Conservation (phyloP, 2,888 invertebrate genomes). For the Abrostola tripartita region DNA sequence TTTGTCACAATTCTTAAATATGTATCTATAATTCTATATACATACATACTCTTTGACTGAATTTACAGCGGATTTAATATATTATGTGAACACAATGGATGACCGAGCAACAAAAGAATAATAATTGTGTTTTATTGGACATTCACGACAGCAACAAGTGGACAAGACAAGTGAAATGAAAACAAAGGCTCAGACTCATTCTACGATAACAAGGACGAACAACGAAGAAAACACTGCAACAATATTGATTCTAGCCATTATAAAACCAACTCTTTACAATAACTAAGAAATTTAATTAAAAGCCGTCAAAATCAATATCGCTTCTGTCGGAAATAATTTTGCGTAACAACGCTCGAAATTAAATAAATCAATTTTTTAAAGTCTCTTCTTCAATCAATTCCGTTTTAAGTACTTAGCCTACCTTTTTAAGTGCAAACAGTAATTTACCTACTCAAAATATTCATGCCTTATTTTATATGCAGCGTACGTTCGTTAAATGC, state of each 20-base stretch:
- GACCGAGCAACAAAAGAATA: slow-evolving; percentile 5
- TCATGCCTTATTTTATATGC: slow-evolving; percentile 14
- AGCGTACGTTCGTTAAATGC: slow-evolving; percentile 1
- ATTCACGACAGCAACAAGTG: slow-evolving; percentile 30
- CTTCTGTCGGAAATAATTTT: slow-evolving; percentile 10
- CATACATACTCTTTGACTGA: not conserved
- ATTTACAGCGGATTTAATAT: not conserved
- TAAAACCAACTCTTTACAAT: not conserved
- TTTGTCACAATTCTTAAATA: no score
- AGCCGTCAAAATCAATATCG: slow-evolving; percentile 35
- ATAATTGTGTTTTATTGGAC: not conserved
- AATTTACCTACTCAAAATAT: not conserved
- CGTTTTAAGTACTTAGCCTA: no score
- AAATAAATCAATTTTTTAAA: slow-evolving; percentile 21
- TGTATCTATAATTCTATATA: no score
- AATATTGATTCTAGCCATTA: not conserved
- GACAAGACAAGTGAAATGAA: slow-evolving; percentile 16
- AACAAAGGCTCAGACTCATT: slow-evolving; percentile 23
- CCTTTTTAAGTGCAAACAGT: not conserved
- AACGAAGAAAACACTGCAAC: not conserved
- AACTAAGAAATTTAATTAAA: slow-evolving; percentile 6
- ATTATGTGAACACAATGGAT: slow-evolving; percentile 6
- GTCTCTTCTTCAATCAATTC: not conserved
- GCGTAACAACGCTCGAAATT: not conserved
- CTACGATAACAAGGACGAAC: not conserved